Evolutionary conservation across 2,888 invertebrate genomes (phyloP).

Genomic region (Stenichneumon culpator): DNA sequence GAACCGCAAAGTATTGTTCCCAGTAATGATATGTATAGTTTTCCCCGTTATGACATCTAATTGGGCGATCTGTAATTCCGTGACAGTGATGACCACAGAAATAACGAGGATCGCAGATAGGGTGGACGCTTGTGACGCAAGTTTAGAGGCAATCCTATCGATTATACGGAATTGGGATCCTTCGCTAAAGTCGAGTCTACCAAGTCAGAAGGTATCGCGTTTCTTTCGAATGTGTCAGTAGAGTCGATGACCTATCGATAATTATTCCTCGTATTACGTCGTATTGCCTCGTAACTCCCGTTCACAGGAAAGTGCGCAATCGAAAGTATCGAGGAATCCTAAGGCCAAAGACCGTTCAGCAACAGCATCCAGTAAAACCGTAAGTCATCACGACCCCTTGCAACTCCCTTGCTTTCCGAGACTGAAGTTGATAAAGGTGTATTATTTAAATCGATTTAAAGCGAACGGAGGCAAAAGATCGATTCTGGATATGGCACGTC

Average conservation of each 20-base stretch:
- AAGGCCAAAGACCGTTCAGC: slow-evolving; percentile 29
- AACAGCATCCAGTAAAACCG: slow-evolving; percentile 11
- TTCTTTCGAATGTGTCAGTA: neutral
- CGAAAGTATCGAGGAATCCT: slow-evolving; percentile 40
- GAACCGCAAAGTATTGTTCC: slow-evolving; percentile 56
- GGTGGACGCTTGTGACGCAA: slow-evolving; percentile 70
- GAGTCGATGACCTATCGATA: neutral
- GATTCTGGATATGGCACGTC: slow-evolving; percentile 77
- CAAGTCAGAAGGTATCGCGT: slow-evolving; percentile 8
- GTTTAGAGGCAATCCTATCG: slow-evolving; percentile 69
- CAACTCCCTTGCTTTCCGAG: neutral
- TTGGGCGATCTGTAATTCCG: neutral
- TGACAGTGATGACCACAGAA: slow-evolving; percentile 24
- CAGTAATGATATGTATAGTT: slow-evolving; percentile 29
- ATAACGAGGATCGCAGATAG: slow-evolving; percentile 42
- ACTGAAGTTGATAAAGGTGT: neutral
- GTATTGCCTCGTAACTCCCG: neutral
- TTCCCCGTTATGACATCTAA: neutral
- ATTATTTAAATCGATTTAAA: neutral
- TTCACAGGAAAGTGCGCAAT: slow-evolving; percentile 36
- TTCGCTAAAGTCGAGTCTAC: slow-evolving; percentile 38
- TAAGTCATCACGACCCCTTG: neutral
- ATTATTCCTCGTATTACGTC: neutral
- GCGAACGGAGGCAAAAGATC: slow-evolving; percentile 42
- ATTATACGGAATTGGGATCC: slow-evolving; percentile 73